Base-by-base conservation (phyloP, 2,797 vertebrate species). In the Lepus townsendii region DNA sequence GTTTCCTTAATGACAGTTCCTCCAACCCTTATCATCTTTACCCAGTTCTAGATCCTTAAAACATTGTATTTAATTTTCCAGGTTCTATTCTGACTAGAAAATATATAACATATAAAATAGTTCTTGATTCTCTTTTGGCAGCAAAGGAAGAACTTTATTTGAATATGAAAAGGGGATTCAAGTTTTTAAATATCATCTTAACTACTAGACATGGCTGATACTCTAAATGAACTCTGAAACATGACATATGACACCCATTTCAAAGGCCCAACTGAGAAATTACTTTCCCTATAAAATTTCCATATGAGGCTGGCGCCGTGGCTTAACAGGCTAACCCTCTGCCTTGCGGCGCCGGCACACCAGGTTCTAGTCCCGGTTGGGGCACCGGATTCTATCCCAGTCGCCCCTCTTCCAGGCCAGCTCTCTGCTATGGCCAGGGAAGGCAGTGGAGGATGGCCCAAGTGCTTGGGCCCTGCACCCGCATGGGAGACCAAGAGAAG, bases 151-250 rank as follows among this genome's bases (percentile, higher is more conserved):
- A 82, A 87, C 30, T 12, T 71, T 22, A 75, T 82, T 91, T 14
- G 71, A 83, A 66, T 42, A 3, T 79, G 4, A 5, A 78, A 94
- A 90, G 8, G 3, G 14, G 84, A 77, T 96, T 63, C 1, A 75
- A 66, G n/a, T 52, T 68, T 75, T 91, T 3, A 19, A 77, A n/a
- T 14, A 60, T 78, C 27, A 76, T 68, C 30, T 88, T 63, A 91
- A 10, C 19, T 85, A 86, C 88, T 1, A 86, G 47, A 85, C 3
- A 75, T 16, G 5, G 7, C n/a, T 77, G 50, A 42, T 62, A 80
- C 68, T 75, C 82, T 76, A 83, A 95, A 47, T 38, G 14, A 90
- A 94, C 73, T 38, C 73, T 76, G 19, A 83, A 86, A 52, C 72
- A 62, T 7, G 7, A 3, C 3, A 76, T 30, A 78, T 73, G 68